These are phyloP conservation scores for Cydia splendana DNA, from an alignment of 1,140 invertebrate species.

Conservation along the genomic window DNA sequence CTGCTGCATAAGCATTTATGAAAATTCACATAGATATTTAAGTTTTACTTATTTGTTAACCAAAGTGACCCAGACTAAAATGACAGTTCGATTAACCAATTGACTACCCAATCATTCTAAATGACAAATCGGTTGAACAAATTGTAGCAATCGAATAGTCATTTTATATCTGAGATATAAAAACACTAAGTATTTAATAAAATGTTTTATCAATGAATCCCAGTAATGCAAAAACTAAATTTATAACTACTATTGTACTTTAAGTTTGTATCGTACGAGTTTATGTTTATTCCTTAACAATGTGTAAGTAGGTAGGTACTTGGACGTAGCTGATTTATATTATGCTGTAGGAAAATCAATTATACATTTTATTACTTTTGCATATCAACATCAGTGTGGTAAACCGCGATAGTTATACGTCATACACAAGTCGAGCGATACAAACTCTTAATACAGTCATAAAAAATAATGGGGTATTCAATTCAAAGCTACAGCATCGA, in stretches of 20 bases:
- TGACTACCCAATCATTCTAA: too few species aligned
- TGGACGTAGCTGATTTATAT: background rate
- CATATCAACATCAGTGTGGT: background rate
- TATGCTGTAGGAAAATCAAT: background rate
- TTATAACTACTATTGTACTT: background rate
- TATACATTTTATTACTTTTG: background rate
- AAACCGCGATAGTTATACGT: background rate
- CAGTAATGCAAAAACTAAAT: background rate
- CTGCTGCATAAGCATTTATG: slow-evolving; percentile 34
- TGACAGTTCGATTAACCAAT: too few species aligned
- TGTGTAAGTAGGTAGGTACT: background rate
- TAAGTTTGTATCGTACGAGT: slow-evolving; percentile 5
- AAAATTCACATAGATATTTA: slow-evolving; percentile 18
- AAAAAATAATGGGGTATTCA: background rate
- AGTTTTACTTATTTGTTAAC: background rate
- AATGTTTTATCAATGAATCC: background rate
- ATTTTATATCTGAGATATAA: too few species aligned
- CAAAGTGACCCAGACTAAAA: background rate
- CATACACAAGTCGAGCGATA: background rate
- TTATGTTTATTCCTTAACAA: background rate
- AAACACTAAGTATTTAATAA: background rate
- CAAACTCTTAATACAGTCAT: background rate
- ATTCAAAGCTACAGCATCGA: background rate
- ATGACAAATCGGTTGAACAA: too few species aligned
- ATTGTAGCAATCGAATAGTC: too few species aligned